phyloP scores from a whole-genome alignment of 2,888 invertebrate genomes.

The Artemia sinica region DNA sequence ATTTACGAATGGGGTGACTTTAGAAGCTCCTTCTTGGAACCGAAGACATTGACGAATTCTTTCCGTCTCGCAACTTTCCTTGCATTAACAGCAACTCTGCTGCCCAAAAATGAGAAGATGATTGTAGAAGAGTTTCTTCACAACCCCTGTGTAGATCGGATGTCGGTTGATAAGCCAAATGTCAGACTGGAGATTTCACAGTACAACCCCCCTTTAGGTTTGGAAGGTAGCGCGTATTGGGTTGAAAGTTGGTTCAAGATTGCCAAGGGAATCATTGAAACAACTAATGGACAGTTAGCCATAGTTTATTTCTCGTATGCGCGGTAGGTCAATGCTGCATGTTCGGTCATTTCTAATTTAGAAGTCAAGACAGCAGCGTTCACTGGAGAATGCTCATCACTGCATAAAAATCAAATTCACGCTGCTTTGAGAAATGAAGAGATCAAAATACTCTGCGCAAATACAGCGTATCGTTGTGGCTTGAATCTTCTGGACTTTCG shows the following conservation, averaged over 20 bases:
- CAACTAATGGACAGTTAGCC: neutral
- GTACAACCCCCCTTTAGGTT: neutral
- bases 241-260: neutral
- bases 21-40: neutral
- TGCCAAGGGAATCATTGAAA: neutral
- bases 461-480: neutral
- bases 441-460: neutral
- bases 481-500: neutral
- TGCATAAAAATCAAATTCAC: neutral
- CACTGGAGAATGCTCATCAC: neutral
- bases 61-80: neutral
- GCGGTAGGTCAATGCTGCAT: neutral
- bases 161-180: neutral
- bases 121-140: neutral
- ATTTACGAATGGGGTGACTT: neutral
- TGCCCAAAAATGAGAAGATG: neutral
- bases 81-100: neutral
- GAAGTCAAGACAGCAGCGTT: neutral
- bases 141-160: neutral
- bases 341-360: neutral
- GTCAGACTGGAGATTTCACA: neutral
- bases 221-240: neutral
- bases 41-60: neutral
- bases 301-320: neutral
- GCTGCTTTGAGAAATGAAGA: neutral